These are phyloP conservation scores for Muscicapa adusta DNA, from an alignment of 2,113 vertebrate genomes.

Conservation along the genomic window DNA sequence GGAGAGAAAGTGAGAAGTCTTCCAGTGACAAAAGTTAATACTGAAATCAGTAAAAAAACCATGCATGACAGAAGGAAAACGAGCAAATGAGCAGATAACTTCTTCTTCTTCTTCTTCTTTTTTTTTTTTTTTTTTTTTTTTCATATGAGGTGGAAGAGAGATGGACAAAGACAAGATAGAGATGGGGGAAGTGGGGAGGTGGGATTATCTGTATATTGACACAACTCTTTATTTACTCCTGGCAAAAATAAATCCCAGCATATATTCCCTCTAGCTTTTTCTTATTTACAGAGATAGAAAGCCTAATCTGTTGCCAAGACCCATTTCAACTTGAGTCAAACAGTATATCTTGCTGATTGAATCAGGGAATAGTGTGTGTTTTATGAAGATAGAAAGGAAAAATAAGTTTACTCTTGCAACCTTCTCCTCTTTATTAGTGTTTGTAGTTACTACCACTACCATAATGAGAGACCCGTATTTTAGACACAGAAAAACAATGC, in stretches of 20 bases:
- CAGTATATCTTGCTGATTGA: constrained; percentile 33
- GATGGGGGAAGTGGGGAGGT: not conserved
- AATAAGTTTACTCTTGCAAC: not conserved
- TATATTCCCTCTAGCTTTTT: constrained; percentile 41
- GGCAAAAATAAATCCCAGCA: constrained; percentile 51
- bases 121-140: not conserved
- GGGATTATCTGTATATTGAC: constrained; percentile 62
- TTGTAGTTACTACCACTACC: not conserved
- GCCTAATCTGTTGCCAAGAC: not conserved
- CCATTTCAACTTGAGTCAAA: not conserved
- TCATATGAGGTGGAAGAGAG: not conserved
- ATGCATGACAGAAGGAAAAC: constrained; percentile 46
- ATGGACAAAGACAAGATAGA: not conserved
- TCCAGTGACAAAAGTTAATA: constrained; percentile 51
- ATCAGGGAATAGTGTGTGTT: not conserved
- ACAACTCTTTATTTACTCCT: constrained; percentile 52
- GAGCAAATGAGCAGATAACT: constrained; percentile 2
- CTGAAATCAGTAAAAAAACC: constrained; percentile 49
- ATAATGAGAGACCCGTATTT: not conserved
- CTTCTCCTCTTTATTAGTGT: not conserved
- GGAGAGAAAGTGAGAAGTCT: not conserved
- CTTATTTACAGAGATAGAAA: constrained; percentile 46
- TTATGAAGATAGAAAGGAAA: constrained; percentile 8
- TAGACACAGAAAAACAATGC: not conserved
- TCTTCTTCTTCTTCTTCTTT: not conserved